These are phyloP conservation scores for Drosophila helvetica DNA, from an alignment of 2,888 invertebrate species.

Conservation along the genomic window DNA sequence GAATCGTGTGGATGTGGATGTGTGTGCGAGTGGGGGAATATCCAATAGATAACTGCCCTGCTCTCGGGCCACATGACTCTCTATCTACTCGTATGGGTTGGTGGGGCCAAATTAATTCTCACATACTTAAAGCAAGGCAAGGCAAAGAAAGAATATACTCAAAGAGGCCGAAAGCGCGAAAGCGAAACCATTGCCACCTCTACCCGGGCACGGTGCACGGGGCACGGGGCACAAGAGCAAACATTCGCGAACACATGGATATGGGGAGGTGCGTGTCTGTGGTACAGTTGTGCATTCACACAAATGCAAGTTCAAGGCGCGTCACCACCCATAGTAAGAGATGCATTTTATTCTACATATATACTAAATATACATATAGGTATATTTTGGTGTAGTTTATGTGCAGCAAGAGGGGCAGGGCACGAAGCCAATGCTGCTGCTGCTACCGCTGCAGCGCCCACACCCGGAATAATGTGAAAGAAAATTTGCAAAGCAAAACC, in stretches of 20 bases:
- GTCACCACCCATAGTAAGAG: constrained; percentile 6
- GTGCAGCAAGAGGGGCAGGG: not conserved
- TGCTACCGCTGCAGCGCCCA: constrained; percentile 52
- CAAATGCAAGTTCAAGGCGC: constrained; percentile 65
- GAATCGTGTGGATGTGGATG: constrained; percentile 15
- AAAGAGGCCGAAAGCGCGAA: constrained; percentile 13
- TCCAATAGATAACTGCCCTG: constrained; percentile 54
- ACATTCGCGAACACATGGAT: constrained; percentile 15
- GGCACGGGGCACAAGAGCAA: not conserved
- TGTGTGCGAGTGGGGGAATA: constrained; percentile 24
- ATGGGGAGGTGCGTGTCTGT: constrained; percentile 2
- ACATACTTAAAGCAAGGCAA: constrained; percentile 28
- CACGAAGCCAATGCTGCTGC: not conserved
- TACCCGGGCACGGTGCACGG: not conserved
- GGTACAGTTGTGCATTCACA: constrained; percentile 15
- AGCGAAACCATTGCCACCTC: constrained; percentile 28
- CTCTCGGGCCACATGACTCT: constrained; percentile 64
- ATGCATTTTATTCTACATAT: constrained; percentile 25
- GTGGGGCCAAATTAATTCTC: constrained; percentile 57
- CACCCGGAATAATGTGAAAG: constrained; percentile 52
- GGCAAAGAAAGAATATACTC: constrained; percentile 4
- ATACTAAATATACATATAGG: not conserved
- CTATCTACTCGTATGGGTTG: constrained; percentile 12
- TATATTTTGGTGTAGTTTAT: not conserved
- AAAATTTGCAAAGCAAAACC: constrained; percentile 43